Percentiles rank a stretch among this genome's conserved stretches.
phyloP scores from a whole-genome alignment of 30 jellyfish, hydroid and myxozoan species.

The Turritopsis dohrnii region DNA sequence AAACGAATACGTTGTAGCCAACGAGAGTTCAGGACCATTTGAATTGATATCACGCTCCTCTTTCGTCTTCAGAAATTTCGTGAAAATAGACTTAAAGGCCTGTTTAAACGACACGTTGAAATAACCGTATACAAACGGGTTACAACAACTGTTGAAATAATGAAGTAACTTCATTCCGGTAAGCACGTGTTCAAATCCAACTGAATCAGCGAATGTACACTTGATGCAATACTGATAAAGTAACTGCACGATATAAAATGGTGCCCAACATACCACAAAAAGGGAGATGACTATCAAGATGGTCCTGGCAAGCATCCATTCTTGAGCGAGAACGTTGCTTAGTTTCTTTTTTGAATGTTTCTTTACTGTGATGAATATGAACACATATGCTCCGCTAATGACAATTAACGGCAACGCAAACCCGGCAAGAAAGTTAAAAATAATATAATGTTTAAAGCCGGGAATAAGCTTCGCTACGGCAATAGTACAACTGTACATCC shows the following conservation, averaged over 20 bases:
- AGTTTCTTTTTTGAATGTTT: conserved; percentile 26
- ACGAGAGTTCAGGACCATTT: background rate
- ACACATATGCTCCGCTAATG: conserved; percentile 42
- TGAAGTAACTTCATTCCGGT: conserved; percentile 69
- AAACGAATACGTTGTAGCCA: background rate
- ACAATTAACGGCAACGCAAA: conserved; percentile 57
- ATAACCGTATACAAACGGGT: conserved; percentile 78
- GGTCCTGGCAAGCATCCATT: conserved; percentile 70
- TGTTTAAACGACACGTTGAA: conserved; percentile 65
- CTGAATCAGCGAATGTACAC: conserved; percentile 30
- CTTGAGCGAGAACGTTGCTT: conserved; percentile 17
- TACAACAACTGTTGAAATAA: conserved; percentile 66
- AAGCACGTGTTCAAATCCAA: conserved; percentile 24
- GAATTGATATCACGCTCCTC: conserved; percentile 4
- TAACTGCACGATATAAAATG: conserved; percentile 43
- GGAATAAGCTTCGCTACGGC: conserved; percentile 39
- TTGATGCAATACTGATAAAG: conserved; percentile 53
- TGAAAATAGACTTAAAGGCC: conserved; percentile 52
- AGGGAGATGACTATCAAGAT: conserved; percentile 48
- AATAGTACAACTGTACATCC: conserved; percentile 57
- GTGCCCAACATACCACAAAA: conserved; percentile 74
- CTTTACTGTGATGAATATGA: conserved; percentile 38
- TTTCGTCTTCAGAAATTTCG: conserved; percentile 27
- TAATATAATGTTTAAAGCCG: conserved; percentile 29
- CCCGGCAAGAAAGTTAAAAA: conserved; percentile 43